A percentile compares a stretch with the other conserved stretches of the same genome.
Evolutionary conservation across 2,888 invertebrate species (phyloP).

Genomic region (Pantelozetes paolii): DNA sequence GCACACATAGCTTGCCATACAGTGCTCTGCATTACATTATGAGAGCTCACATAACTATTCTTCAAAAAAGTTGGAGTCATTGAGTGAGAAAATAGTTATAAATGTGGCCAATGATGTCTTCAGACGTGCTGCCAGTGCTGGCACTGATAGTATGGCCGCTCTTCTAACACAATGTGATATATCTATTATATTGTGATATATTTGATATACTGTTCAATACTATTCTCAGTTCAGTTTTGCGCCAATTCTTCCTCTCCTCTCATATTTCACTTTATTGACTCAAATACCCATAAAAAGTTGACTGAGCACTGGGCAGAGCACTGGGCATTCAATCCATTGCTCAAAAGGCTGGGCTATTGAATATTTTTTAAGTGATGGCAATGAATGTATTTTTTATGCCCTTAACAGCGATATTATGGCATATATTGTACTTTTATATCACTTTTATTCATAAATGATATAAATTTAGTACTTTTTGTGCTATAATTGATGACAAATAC

Average conservation of each 20-base stretch:
- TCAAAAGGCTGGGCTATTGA: slow-evolving; percentile 8
- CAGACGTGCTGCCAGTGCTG: slow-evolving; percentile 23
- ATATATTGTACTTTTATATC: too few relatives aligned
- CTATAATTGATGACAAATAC: background rate
- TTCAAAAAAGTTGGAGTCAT: slow-evolving; percentile 31
- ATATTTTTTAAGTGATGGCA: slow-evolving; percentile 33
- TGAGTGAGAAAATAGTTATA: slow-evolving; percentile 38
- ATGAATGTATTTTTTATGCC: slow-evolving; percentile 25
- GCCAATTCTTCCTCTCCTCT: slow-evolving; percentile 23
- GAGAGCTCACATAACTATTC: slow-evolving; percentile 22
- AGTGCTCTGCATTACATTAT: slow-evolving; percentile 16
- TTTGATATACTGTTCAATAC: slow-evolving; percentile 28
- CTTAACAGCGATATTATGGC: slow-evolving; percentile 34
- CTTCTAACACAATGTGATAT: slow-evolving; percentile 27
- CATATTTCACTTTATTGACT: slow-evolving; percentile 35
- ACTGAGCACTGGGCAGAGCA: slow-evolving; percentile 26
- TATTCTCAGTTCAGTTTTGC: slow-evolving; percentile 1
- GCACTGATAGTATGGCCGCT: background rate
- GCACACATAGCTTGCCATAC: background rate
- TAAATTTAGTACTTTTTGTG: slow-evolving; percentile 10
- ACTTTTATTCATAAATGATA: slow-evolving; percentile 32
- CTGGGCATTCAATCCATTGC: slow-evolving; percentile 13
- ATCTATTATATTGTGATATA: slow-evolving; percentile 34
- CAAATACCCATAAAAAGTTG: slow-evolving; percentile 33
- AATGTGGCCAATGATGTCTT: slow-evolving; percentile 26